Evolutionary conservation across 2,888 invertebrate species (phyloP).

Genomic region (Scaptomyza reducta): DNA sequence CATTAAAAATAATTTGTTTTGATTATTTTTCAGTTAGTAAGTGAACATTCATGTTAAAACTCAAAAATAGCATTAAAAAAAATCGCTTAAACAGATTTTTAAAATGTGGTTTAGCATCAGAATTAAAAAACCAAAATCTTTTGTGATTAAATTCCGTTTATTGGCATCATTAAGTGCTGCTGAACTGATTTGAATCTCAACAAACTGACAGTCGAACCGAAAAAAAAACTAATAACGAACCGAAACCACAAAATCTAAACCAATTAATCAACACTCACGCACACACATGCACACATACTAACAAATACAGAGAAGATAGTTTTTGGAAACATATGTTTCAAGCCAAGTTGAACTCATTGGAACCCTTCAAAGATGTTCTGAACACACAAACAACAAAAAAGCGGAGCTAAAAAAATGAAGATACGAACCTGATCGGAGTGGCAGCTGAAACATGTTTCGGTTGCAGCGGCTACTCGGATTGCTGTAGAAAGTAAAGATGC

Average conservation of each 20-base stretch:
- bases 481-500: conserved; percentile 71
- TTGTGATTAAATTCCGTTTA: not conserved
- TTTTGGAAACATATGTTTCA: conserved; percentile 68
- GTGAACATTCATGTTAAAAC: too few species aligned
- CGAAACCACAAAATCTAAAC: conserved; percentile 65
- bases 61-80: too few species aligned
- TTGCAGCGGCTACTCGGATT: conserved; percentile 42
- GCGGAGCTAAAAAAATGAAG: conserved; percentile 15
- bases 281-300: conserved; percentile 9
- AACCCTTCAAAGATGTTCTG: conserved; percentile 41
- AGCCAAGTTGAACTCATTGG: conserved; percentile 42
- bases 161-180: not conserved
- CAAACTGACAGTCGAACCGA: conserved; percentile 22
- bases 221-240: conserved; percentile 33
- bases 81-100: too few species aligned
- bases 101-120: too few species aligned
- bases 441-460: conserved; percentile 74
- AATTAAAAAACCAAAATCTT: not conserved
- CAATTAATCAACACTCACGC: conserved; percentile 66
- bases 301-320: conserved; percentile 7
- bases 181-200: conserved; percentile 28
- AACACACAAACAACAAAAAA: too few species aligned
- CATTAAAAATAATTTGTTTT: too few species aligned
- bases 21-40: too few species aligned
- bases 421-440: conserved; percentile 63